phyloP scores from a whole-genome alignment of 1,140 invertebrate genomes.

The Brachionus rotundiformis region DNA sequence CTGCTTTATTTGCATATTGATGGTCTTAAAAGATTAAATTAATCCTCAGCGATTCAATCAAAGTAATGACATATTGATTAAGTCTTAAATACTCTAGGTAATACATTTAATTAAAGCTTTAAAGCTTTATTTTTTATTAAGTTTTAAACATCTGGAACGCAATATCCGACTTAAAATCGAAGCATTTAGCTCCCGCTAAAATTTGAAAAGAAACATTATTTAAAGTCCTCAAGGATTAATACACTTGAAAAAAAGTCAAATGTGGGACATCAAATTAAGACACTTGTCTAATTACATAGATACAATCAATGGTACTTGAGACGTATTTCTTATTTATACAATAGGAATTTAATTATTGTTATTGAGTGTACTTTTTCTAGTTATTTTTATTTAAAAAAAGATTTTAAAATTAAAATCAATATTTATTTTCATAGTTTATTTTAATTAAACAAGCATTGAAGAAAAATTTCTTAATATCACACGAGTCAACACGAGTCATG shows the following conservation, averaged over 20 bases:
- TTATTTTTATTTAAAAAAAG: background rate
- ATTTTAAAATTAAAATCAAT: conserved; percentile 18
- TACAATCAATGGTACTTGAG: background rate
- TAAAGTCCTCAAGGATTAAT: background rate
- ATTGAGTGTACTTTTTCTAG: conserved; percentile 14
- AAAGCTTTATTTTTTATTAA: background rate
- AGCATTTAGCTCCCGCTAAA: background rate
- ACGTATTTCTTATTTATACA: background rate
- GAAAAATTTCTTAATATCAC: background rate
- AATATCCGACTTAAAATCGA: background rate
- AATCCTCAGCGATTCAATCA: background rate
- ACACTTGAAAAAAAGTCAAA: background rate
- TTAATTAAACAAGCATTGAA: conserved; percentile 1
- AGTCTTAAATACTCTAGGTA: conserved; percentile 11
- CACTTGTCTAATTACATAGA: background rate
- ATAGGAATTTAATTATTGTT: background rate
- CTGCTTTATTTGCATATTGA: background rate
- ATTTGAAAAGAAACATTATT: background rate
- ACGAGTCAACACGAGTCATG: background rate
- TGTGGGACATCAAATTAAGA: background rate
- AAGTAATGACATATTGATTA: conserved; percentile 8
- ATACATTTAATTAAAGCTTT: background rate
- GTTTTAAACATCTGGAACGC: background rate
- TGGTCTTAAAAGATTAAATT: background rate
- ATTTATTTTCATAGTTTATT: background rate